Percentiles rank a stretch among this genome's conserved stretches.
Evolutionary conservation across 1,140 invertebrate species (phyloP).

Genomic region (Brachionus paranguensis): DNA sequence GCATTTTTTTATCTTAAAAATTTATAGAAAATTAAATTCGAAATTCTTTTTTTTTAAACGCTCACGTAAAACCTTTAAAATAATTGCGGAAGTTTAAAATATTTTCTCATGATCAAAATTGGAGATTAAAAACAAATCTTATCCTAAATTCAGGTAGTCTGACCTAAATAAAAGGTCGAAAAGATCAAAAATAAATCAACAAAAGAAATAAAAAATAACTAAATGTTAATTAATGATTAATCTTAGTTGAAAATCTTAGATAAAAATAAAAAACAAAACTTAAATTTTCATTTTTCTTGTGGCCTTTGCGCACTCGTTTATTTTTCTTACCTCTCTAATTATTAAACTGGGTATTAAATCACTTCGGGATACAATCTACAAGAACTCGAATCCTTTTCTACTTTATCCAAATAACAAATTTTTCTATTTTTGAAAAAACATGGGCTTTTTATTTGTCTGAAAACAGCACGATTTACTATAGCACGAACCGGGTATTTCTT

Average conservation of each 20-base stretch:
- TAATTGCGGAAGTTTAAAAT: neutral
- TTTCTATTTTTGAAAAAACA: neutral
- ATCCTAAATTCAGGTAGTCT: neutral
- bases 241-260: constrained; percentile 4
- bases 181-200: neutral
- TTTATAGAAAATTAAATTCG: too few relatives aligned
- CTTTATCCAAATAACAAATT: neutral
- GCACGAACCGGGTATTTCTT: neutral
- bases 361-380: neutral
- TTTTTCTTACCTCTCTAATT: neutral
- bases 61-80: too few relatives aligned
- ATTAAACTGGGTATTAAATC: neutral
- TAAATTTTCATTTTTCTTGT: neutral
- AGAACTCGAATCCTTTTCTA: neutral
- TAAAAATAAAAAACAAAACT: neutral
- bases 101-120: neutral
- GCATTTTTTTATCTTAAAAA: too few relatives aligned
- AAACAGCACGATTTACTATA: neutral
- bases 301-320: neutral
- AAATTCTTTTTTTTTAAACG: too few relatives aligned
- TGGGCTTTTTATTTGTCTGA: neutral
- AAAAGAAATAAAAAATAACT: constrained; percentile 2
- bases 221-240: constrained; percentile 33
- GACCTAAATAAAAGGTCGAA: neutral
- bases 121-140: neutral